Percentiles rank a stretch among this genome's conserved stretches.
Conservation (phyloP, 2,888 invertebrate genomes). For the Glyphotaelius pellucidus region DNA sequence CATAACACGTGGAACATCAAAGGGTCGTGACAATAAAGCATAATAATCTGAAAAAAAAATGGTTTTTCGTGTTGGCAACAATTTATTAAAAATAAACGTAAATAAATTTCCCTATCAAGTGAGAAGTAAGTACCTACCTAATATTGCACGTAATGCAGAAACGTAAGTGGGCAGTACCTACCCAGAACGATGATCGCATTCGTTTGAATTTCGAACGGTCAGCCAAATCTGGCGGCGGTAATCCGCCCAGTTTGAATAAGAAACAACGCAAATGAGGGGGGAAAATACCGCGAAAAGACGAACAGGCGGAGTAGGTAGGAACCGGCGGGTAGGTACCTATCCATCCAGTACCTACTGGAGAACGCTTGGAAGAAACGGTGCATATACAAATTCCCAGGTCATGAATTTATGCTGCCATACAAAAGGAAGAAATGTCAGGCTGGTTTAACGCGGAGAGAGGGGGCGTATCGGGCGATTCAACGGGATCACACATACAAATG, state of each 20-base stretch:
- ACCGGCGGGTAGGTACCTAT: background rate
- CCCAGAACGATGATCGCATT: conserved; percentile 7
- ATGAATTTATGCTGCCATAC: conserved; percentile 44
- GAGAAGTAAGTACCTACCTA: background rate
- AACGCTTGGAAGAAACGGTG: conserved; percentile 17
- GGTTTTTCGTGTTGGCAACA: no score
- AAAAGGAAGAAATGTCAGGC: conserved; percentile 32
- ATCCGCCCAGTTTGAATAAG: conserved; percentile 45
- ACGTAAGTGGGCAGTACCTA: background rate
- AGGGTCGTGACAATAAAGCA: no score
- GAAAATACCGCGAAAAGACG: conserved; percentile 24
- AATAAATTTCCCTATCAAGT: no score
- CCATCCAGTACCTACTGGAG: background rate
- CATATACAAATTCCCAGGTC: conserved; percentile 48
- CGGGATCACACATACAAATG: background rate
- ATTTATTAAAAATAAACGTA: no score
- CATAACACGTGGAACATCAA: background rate
- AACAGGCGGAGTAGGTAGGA: background rate
- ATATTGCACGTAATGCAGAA: background rate
- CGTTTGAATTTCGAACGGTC: conserved; percentile 4
- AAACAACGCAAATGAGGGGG: background rate
- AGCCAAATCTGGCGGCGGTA: background rate
- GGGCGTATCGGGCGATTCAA: conserved; percentile 28
- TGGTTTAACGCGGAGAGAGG: background rate
- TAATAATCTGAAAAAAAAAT: no score